These are phyloP conservation scores for Nesogale talazaci DNA, from an alignment of 2,113 vertebrate genomes.

Conservation along the genomic window DNA sequence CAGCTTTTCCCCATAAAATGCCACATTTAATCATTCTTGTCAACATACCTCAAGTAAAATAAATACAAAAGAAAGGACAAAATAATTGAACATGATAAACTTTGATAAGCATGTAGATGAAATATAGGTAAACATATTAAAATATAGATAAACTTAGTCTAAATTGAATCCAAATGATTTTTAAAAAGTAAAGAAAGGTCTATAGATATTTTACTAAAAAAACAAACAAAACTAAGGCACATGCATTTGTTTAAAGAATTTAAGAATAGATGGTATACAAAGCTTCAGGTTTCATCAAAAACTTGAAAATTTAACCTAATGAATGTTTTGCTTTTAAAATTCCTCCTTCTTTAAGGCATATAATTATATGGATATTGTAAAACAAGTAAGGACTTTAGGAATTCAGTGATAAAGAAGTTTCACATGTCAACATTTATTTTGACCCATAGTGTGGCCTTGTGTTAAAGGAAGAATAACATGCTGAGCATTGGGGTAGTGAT, in stretches of 20 bases:
- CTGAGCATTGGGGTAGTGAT: too few species aligned
- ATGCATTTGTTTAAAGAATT: too few species aligned
- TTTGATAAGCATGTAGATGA: too few species aligned
- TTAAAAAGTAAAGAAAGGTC: not conserved
- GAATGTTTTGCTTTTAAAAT: not conserved
- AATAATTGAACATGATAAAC: too few species aligned
- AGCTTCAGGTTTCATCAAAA: too few species aligned
- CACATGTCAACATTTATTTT: not conserved
- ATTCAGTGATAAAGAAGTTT: not conserved
- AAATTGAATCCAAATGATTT: not conserved
- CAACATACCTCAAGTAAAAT: not conserved
- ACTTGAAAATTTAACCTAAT: not conserved
- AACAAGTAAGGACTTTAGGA: not conserved
- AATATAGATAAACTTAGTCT: not conserved
- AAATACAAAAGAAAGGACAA: not conserved
- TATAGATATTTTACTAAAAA: too few species aligned
- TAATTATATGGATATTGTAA: not conserved
- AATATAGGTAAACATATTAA: too few species aligned
- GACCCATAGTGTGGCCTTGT: too few species aligned
- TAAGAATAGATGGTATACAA: too few species aligned
- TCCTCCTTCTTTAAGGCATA: not conserved
- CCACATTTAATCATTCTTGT: not conserved
- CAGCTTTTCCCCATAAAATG: not conserved
- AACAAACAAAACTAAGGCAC: too few species aligned
- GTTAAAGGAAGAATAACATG: not conserved